Conservation (phyloP, 2,888 invertebrate species). For the Lepidocyrtinus sp. region DNA sequence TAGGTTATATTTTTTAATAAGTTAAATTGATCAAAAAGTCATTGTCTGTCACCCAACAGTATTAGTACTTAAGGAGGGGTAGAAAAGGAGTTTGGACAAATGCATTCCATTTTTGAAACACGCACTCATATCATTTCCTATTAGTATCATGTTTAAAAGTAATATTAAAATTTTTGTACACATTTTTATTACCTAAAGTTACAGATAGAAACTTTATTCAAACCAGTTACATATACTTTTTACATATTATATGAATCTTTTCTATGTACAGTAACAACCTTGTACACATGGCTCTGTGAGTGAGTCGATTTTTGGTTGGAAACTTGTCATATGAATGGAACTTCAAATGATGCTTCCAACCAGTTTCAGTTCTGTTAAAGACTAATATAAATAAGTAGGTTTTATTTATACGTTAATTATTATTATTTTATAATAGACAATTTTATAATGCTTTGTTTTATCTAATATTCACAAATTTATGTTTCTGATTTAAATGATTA, state of each 20-base stretch:
- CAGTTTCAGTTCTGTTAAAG: constrained; percentile 46
- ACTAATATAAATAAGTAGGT: neutral
- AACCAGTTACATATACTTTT: too few species aligned
- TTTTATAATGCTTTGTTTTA: too few species aligned
- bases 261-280: constrained; percentile 60
- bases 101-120: neutral
- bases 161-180: too few species aligned
- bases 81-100: neutral
- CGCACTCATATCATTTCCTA: neutral
- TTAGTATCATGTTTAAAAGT: too few species aligned
- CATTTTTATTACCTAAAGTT: too few species aligned
- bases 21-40: too few species aligned
- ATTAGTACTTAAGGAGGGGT: neutral
- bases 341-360: constrained; percentile 25
- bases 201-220: too few species aligned
- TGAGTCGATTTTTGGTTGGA: constrained; percentile 49
- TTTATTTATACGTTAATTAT: too few species aligned
- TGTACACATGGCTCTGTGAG: constrained; percentile 63
- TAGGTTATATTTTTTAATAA: too few species aligned
- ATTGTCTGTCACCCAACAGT: neutral
- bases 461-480: too few species aligned
- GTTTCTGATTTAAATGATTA: too few species aligned
- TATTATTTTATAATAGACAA: too few species aligned
- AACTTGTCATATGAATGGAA: constrained; percentile 27
- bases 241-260: neutral